Evolutionary conservation across 2,797 vertebrate genomes (phyloP).

Genomic region (Paramormyrops hopkinsi): DNA sequence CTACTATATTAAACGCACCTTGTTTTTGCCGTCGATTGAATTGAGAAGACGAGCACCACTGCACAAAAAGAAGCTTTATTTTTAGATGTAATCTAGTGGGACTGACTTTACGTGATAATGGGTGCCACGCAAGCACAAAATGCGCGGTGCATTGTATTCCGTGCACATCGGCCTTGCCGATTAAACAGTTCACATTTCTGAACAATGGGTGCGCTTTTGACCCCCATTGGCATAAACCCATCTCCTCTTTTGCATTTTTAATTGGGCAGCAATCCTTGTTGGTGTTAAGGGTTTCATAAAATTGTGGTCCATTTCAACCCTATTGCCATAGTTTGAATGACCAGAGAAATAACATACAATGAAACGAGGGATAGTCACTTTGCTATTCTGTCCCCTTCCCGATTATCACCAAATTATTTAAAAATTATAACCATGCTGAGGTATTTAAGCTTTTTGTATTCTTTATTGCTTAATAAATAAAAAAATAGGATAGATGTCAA

Average conservation of each 20-base stretch:
- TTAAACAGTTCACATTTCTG: slow-evolving; percentile 7
- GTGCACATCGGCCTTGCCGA: background rate
- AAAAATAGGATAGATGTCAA: background rate
- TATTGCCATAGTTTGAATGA: background rate
- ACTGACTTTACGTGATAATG: background rate
- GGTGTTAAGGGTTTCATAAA: background rate
- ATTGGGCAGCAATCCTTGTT: background rate
- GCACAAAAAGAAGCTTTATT: slow-evolving; percentile 7
- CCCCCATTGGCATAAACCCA: background rate
- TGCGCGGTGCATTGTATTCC: background rate
- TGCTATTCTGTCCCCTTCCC: background rate
- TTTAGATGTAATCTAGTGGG: slow-evolving; percentile 7
- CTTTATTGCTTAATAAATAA: background rate
- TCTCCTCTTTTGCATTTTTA: background rate
- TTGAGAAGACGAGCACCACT: background rate
- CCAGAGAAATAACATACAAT: background rate
- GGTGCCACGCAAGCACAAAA: background rate
- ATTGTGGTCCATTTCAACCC: background rate
- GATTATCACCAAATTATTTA: background rate
- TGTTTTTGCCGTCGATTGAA: slow-evolving; percentile 3
- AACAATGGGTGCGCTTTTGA: slow-evolving; percentile 2
- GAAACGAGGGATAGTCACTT: background rate
- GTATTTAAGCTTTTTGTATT: background rate
- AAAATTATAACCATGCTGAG: background rate
- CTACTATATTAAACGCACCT: slow-evolving; percentile 25